Evolutionary conservation across 2,888 invertebrate species (phyloP).

Genomic region (Xanthorhoe spadicearia): DNA sequence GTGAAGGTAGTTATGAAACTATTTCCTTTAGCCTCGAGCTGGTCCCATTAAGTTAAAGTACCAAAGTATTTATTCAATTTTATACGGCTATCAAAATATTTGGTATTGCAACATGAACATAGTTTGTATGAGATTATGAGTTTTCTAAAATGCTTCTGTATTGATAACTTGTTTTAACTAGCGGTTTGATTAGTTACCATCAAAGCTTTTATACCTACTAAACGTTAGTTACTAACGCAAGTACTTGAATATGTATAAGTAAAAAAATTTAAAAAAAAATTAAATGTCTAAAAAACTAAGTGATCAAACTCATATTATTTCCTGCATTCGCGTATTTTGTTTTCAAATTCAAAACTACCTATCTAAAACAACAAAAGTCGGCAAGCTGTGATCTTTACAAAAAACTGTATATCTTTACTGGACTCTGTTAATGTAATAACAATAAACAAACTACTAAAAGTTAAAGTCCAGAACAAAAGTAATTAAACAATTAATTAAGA

Average conservation of each 20-base stretch:
- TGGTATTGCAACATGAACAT: background rate
- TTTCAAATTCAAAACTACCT: too few species aligned
- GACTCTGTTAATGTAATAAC: background rate
- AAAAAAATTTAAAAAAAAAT: too few species aligned
- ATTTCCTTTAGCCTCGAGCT: constrained; percentile 33
- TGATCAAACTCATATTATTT: too few species aligned
- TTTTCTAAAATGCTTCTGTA: background rate
- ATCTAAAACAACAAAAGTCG: too few species aligned
- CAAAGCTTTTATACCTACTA: too few species aligned
- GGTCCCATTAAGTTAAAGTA: constrained; percentile 23
- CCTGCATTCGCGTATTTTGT: too few species aligned
- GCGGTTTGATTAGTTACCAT: background rate
- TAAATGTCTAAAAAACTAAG: too few species aligned
- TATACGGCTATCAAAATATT: constrained; percentile 6
- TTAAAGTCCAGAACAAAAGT: constrained; percentile 1
- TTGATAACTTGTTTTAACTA: too few species aligned
- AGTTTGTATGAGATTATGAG: background rate
- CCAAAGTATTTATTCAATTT: constrained; percentile 24
- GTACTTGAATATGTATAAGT: too few species aligned
- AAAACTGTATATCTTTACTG: too few species aligned
- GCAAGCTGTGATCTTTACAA: too few species aligned
- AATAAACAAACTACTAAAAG: background rate
- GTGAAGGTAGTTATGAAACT: constrained; percentile 38
- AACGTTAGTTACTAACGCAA: background rate
- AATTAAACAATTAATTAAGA: background rate